Percentiles rank a stretch among this genome's conserved stretches.
Evolutionary conservation across 2,888 invertebrate genomes (phyloP).

Genomic region (Nomada goodeniana): DNA sequence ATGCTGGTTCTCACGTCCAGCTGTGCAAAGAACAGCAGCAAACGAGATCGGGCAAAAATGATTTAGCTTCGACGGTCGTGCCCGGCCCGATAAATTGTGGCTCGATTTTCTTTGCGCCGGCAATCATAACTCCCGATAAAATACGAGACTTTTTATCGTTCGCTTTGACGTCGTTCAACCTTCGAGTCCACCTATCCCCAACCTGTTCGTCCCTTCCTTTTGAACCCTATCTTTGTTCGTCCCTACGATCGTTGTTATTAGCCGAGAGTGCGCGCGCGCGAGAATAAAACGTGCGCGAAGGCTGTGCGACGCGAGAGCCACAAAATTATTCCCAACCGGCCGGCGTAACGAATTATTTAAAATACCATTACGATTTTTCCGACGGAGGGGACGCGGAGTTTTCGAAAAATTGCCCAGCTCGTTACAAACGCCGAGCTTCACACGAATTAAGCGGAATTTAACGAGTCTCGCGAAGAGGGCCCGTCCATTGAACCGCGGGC

Average conservation of each 20-base stretch:
- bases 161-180: constrained; percentile 50
- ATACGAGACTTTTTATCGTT: constrained; percentile 74
- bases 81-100: constrained; percentile 75
- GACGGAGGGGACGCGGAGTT: too few relatives aligned
- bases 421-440: too few relatives aligned
- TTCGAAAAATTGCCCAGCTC: too few relatives aligned
- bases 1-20: constrained; percentile 70
- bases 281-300: too few relatives aligned
- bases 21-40: constrained; percentile 70
- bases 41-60: constrained; percentile 78
- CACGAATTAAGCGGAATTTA: too few relatives aligned
- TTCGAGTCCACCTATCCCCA: constrained; percentile 3
- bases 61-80: constrained; percentile 77
- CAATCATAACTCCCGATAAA: constrained; percentile 81
- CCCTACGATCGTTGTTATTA: not conserved
- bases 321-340: too few relatives aligned
- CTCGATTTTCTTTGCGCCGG: constrained; percentile 75
- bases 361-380: not conserved
- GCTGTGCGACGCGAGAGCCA: too few relatives aligned
- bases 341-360: not conserved
- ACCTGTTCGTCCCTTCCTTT: not conserved
- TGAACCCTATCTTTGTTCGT: not conserved
- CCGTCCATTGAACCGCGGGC: not conserved
- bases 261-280: not conserved
- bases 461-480: too few relatives aligned